A percentile compares a stretch with the other conserved stretches of the same genome.
phyloP scores from a whole-genome alignment of 23 tunicate genomes.

The Halocynthia roretzi region DNA sequence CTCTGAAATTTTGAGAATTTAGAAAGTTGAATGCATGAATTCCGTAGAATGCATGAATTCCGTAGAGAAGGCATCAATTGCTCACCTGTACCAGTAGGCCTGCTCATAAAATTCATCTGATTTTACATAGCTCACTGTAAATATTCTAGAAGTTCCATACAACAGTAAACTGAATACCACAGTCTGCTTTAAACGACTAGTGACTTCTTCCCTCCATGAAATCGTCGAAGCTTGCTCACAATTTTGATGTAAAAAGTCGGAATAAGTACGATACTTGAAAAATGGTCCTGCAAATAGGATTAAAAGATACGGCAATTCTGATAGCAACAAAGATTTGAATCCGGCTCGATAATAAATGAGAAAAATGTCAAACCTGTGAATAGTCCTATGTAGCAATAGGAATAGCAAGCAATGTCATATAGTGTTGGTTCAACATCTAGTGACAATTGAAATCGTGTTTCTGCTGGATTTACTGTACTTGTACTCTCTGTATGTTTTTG shows the following conservation, averaged over 20 bases:
- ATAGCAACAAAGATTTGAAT: neutral
- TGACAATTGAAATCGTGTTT: slow-evolving; percentile 36
- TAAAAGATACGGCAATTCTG: neutral
- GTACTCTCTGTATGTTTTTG: slow-evolving; percentile 1
- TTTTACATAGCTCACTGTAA: slow-evolving; percentile 34
- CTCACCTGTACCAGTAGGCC: slow-evolving; percentile 38
- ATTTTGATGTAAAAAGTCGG: slow-evolving; percentile 36
- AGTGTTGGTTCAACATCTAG: slow-evolving; percentile 40
- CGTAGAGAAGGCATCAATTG: neutral
- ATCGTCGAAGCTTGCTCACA: slow-evolving; percentile 9
- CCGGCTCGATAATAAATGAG: neutral
- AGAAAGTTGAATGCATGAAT: neutral
- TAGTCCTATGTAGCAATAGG: slow-evolving; percentile 82
- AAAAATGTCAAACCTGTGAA: slow-evolving; percentile 46
- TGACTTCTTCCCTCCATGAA: slow-evolving; percentile 55
- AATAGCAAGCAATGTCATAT: slow-evolving; percentile 49
- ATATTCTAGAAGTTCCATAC: slow-evolving; percentile 24
- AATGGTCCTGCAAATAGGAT: slow-evolving; percentile 48
- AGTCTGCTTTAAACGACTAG: slow-evolving; percentile 32
- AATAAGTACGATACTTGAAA: slow-evolving; percentile 61
- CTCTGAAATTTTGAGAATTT: slow-evolving; percentile 6
- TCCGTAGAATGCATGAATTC: neutral
- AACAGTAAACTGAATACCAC: slow-evolving; percentile 33
- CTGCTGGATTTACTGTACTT: neutral
- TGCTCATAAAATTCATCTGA: slow-evolving; percentile 48